Percentiles rank a stretch among this genome's conserved stretches.
Evolutionary conservation across 2,113 vertebrate genomes (phyloP).

Genomic region (Eulacestoma nigropectus): DNA sequence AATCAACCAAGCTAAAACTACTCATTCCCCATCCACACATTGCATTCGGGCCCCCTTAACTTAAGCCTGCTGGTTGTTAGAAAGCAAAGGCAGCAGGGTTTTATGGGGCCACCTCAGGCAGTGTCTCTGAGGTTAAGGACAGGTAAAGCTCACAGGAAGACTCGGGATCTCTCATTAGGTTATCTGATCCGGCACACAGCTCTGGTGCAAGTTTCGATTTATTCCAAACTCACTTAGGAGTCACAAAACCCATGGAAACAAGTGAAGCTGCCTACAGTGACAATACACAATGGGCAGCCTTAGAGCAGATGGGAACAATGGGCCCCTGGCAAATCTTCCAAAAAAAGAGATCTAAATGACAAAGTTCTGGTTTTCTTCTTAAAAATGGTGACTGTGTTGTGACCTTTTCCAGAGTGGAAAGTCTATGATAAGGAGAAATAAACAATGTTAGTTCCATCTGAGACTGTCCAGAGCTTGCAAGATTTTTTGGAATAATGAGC

Average conservation of each 20-base stretch:
- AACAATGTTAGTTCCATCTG: not conserved
- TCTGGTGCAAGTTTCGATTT: not conserved
- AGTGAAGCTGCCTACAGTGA: not conserved
- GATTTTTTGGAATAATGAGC: not conserved
- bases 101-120: not conserved
- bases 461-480: not conserved
- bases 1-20: not conserved
- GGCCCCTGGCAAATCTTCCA: not conserved
- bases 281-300: fast-evolving
- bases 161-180: not conserved
- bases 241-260: not conserved
- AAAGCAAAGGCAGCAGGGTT: not conserved
- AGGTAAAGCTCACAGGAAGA: not conserved
- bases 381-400: not conserved
- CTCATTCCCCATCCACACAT: fast-evolving
- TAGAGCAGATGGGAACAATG: not conserved
- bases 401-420: not conserved
- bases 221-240: not conserved
- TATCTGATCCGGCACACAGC: not conserved
- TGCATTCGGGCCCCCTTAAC: not conserved
- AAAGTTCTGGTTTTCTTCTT: not conserved
- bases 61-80: not conserved
- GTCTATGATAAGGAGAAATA: not conserved
- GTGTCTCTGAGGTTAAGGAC: too few relatives aligned
- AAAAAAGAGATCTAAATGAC: not conserved